phyloP scores from a whole-genome alignment of 2,113 vertebrate genomes.

The Oreochromis tanganicae region DNA sequence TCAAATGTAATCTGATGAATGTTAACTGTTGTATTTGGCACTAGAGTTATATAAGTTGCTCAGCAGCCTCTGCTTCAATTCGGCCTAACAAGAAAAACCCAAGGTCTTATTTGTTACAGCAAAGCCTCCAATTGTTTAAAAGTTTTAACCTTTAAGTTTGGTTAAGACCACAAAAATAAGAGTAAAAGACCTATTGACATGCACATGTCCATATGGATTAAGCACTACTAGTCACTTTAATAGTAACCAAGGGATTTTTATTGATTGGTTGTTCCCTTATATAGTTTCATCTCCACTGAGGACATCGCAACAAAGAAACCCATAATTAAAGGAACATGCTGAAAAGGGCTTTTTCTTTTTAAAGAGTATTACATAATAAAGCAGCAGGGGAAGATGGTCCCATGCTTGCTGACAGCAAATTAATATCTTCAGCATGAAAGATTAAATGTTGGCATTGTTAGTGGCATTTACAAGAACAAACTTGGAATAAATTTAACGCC shows the following conservation, averaged over 20 bases:
- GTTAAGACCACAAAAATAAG: background rate
- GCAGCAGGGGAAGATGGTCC: background rate
- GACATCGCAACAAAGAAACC: background rate
- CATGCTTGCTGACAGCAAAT: constrained; percentile 45
- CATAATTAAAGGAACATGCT: constrained; percentile 30
- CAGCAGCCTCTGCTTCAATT: background rate
- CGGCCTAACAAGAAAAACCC: background rate
- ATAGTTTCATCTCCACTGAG: background rate
- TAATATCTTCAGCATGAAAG: constrained; percentile 19
- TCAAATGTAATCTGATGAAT: background rate
- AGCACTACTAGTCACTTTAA: background rate
- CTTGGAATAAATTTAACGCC: background rate
- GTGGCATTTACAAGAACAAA: constrained; percentile 24
- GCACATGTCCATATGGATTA: background rate
- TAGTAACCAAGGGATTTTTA: background rate
- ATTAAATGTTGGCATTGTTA: constrained; percentile 21
- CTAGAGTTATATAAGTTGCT: background rate
- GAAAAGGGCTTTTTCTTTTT: background rate
- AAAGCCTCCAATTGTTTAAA: background rate
- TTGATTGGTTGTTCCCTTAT: background rate
- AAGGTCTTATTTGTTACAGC: background rate
- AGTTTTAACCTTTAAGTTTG: background rate
- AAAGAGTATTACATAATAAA: background rate
- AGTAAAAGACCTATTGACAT: background rate
- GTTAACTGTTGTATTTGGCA: background rate